Base-by-base conservation (phyloP, 1,140 invertebrate genomes). In the Teleopsis dalmanni region DNA sequence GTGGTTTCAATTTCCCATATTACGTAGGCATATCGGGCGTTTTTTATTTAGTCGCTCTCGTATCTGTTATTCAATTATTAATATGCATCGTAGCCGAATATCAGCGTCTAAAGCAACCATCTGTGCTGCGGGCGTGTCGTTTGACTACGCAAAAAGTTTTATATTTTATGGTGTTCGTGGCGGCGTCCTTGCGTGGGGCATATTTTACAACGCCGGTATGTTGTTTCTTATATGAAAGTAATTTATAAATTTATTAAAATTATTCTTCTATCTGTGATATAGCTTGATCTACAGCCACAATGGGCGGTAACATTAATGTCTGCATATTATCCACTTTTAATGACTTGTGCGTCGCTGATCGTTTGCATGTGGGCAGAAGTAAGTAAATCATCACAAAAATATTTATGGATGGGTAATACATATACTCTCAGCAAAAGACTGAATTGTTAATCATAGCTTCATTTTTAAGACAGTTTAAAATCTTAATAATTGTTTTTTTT, bases 351-450 rank as follows among this genome's bases (percentile, higher is more conserved):
- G 4, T 94, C 91, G 1, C 78, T 95, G 16, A 87, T 95, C 55
- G 89, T 95, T 54, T 95, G 91, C 71, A 91, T 94, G 70, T 95
- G 91, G 91, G 91, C 91, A 37, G 91, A 95, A 81, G 89, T 89
- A 68, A 78, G 79, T 77, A 29, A 42, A 14, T 14, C n/a, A 29
- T 16, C 9, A 37, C 7, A 13, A 37, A 19, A 37, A 19, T 29
- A 29, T 29, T 29, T n/a, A n/a, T n/a, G n/a, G n/a, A n/a, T n/a
- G n/a, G n/a, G n/a, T n/a, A n/a, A n/a, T n/a, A n/a, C n/a, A n/a
- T n/a, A n/a, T n/a, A n/a, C n/a, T n/a, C n/a, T n/a, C n/a, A n/a
- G n/a, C n/a, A n/a, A n/a, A n/a, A n/a, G n/a, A n/a, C n/a, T n/a
- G n/a, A n/a, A n/a, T n/a, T n/a, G n/a, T n/a, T n/a, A n/a, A n/a